These are phyloP conservation scores for Drosophila borborema DNA, from an alignment of 2,888 invertebrate genomes.

Conservation along the genomic window DNA sequence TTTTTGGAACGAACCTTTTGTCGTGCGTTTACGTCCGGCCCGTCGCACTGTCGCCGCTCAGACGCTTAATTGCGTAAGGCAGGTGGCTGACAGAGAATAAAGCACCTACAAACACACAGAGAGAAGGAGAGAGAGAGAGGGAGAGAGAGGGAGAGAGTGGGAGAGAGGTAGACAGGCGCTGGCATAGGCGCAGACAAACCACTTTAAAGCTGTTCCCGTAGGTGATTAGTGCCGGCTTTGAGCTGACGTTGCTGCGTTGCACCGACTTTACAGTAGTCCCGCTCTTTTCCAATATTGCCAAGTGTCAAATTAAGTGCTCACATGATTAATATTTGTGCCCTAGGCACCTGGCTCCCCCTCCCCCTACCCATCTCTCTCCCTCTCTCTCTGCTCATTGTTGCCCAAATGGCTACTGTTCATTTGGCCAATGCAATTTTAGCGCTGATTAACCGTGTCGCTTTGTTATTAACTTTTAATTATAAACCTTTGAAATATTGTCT, in stretches of 20 bases:
- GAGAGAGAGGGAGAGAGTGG: neutral
- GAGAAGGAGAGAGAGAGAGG: too few species aligned
- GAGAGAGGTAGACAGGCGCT: neutral
- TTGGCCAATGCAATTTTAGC: slow-evolving; percentile 62
- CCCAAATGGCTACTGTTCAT: slow-evolving; percentile 34
- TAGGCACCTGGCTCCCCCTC: neutral
- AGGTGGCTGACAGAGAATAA: slow-evolving; percentile 76
- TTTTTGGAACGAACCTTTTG: slow-evolving; percentile 67
- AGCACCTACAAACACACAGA: slow-evolving; percentile 49
- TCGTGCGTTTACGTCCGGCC: slow-evolving; percentile 49
- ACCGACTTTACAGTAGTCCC: slow-evolving; percentile 39
- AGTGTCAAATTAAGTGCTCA: slow-evolving; percentile 80
- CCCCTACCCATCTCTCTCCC: too few species aligned
- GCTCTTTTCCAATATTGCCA: slow-evolving; percentile 77
- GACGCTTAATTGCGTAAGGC: slow-evolving; percentile 79
- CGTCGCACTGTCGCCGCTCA: slow-evolving; percentile 45
- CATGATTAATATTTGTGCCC: slow-evolving; percentile 70
- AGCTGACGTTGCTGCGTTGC: slow-evolving; percentile 16
- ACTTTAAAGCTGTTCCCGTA: slow-evolving; percentile 77
- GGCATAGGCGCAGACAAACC: slow-evolving; percentile 59
- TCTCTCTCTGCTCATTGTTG: slow-evolving; percentile 34
- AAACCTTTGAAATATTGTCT: slow-evolving; percentile 60
- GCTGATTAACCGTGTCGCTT: slow-evolving; percentile 77
- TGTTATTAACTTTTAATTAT: slow-evolving; percentile 76
- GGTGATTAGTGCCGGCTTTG: slow-evolving; percentile 72